These are phyloP conservation scores for Sialia sialis DNA, from an alignment of 2,113 vertebrate genomes.

Conservation along the genomic window DNA sequence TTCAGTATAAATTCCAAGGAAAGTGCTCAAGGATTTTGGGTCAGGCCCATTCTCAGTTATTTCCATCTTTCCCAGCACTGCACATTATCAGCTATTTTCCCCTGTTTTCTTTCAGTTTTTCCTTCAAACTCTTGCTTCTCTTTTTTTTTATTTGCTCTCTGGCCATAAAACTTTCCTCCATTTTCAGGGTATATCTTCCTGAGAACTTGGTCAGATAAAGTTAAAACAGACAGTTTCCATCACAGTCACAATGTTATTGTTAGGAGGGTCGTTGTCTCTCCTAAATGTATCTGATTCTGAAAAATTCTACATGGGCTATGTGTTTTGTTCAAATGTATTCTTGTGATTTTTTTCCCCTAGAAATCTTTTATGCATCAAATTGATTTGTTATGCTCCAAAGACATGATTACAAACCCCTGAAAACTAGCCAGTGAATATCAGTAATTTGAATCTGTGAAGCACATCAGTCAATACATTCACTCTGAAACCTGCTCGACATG, in stretches of 20 bases:
- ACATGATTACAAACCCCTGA: conserved; percentile 58
- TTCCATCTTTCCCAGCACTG: background rate
- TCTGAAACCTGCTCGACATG: conserved; percentile 38
- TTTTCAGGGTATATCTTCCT: background rate
- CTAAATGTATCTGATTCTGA: background rate
- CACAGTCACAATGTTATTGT: background rate
- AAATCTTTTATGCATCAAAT: conserved; percentile 22
- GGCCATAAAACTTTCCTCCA: background rate
- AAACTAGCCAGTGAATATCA: conserved; percentile 61
- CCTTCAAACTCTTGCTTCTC: background rate
- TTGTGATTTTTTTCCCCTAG: background rate
- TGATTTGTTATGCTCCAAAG: conserved; percentile 48
- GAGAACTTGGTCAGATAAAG: background rate
- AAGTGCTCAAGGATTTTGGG: background rate
- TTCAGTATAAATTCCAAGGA: background rate
- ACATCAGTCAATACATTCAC: conserved; percentile 68
- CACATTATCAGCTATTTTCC: background rate
- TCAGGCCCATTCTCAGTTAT: background rate
- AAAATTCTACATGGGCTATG: background rate
- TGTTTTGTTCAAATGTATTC: background rate
- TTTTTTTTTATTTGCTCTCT: background rate
- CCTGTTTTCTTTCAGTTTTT: background rate
- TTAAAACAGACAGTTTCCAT: background rate
- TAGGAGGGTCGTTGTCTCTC: background rate
- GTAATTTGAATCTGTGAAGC: conserved; percentile 70